Evolutionary conservation across 2,888 invertebrate genomes (phyloP).

Genomic region (Polydesmus complanatus): DNA sequence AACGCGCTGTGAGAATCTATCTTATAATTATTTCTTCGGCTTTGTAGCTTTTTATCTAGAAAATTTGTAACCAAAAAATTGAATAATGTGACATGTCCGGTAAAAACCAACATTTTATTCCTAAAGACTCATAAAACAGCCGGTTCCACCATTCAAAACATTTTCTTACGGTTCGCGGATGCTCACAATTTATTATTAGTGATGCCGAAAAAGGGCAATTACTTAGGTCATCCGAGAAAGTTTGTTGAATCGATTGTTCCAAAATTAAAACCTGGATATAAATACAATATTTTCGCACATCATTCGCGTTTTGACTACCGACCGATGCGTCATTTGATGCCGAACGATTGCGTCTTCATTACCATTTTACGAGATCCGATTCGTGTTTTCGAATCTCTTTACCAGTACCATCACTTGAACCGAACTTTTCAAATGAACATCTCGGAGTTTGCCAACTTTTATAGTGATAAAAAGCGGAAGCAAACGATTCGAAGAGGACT

Average conservation of each 20-base stretch:
- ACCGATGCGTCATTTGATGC: constrained; percentile 14
- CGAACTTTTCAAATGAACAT: background rate
- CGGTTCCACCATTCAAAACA: too few species aligned
- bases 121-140: too few species aligned
- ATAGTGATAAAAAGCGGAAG: too few species aligned
- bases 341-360: constrained; percentile 12
- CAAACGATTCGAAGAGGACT: too few species aligned
- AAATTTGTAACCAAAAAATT: too few species aligned
- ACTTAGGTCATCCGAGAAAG: constrained; percentile 18
- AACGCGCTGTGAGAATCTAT: too few species aligned
- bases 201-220: constrained; percentile 17
- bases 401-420: constrained; percentile 7
- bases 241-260: constrained; percentile 14
- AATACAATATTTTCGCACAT: constrained; percentile 19
- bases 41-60: too few species aligned
- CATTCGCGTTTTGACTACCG: constrained; percentile 17
- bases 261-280: background rate
- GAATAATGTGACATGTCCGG: too few species aligned
- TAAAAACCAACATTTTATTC: too few species aligned
- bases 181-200: constrained; percentile 16
- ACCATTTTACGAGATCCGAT: constrained; percentile 20
- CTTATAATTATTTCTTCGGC: too few species aligned
- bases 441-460: too few species aligned
- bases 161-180: constrained; percentile 17
- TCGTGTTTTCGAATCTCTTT: constrained; percentile 17